Base-by-base conservation (phyloP, 2,797 vertebrate genomes). In the Margarornis squamiger region DNA sequence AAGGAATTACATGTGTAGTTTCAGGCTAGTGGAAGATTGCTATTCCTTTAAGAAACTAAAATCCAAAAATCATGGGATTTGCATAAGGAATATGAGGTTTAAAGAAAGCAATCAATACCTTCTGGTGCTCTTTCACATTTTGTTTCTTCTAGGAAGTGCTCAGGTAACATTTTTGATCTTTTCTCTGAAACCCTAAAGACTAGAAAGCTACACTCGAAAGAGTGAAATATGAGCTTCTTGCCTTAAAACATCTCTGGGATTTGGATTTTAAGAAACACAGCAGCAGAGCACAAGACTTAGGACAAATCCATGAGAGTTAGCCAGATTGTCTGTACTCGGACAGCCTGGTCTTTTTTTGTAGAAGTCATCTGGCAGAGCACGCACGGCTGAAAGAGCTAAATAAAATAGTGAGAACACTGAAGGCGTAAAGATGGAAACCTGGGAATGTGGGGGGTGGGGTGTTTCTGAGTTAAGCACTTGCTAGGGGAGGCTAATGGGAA, bases 391-490 rank as follows among this genome's bases (percentile, higher is more conserved):
- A 94, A 94, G 62, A 77, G 36, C 79, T 91, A 92, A 93, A 90
- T 86, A 89, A 96, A 94, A 94, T 45, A 77, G 49, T 74, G 81
- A 86, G 72, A 95, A 93, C 1, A 19, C 54, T 91, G 74, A 92
- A 93, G 73, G 83, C 39, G 8, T 80, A 83, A 88, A 78, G 93
- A 91, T 75, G 88, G 72, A 95, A 94, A 95, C 78, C 92, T 83
- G 91, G 87, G 89, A 96, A 91, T 87, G 75, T 85, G 30, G 89
- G 88, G 78, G 87, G 57, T 65, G 72, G 86, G 75, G 81, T 94
- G 75, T 92, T 96, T 91, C 79, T 95, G 87, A 94, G 75, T 77
- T 77, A 94, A 93, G 81, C 81, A 90, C 88, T 93, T 95, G 51
- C 39, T 74, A 67, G 74, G 51, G 87, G 70, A 89, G 49, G 38